A percentile compares a stretch with the other conserved stretches of the same genome.
Conservation (phyloP, 2,888 invertebrate genomes). For the Amiota communis region DNA sequence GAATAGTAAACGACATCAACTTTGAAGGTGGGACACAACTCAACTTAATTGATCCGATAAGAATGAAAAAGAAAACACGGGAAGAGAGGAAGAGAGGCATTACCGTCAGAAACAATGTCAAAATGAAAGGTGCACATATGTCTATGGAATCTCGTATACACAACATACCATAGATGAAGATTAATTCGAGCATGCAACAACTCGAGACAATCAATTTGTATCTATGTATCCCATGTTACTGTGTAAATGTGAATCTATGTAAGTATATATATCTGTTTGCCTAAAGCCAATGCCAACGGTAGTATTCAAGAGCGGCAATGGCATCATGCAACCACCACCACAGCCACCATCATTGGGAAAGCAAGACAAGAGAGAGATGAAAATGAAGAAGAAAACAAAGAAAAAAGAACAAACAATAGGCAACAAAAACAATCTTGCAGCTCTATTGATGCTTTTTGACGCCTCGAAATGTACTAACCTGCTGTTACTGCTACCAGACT, state of each 20-base stretch:
- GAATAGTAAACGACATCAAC: too few relatives aligned
- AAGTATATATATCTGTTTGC: too few relatives aligned
- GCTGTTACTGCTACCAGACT: neutral
- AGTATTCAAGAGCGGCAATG: neutral
- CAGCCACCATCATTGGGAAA: too few relatives aligned
- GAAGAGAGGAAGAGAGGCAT: too few relatives aligned
- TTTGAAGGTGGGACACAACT: too few relatives aligned
- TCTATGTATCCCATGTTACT: too few relatives aligned
- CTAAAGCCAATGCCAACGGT: neutral
- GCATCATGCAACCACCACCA: neutral
- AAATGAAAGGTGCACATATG: too few relatives aligned
- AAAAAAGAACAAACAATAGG: neutral
- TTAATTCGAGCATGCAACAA: slow-evolving; percentile 1
- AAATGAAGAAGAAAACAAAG: neutral
- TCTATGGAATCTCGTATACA: too few relatives aligned
- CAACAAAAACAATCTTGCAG: neutral
- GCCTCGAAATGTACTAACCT: neutral
- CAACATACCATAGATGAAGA: neutral
- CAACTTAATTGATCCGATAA: too few relatives aligned
- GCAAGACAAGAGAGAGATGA: neutral
- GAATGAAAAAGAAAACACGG: too few relatives aligned
- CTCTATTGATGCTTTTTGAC: neutral
- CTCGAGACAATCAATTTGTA: slow-evolving; percentile 1
- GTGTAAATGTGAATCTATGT: too few relatives aligned
- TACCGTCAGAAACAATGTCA: too few relatives aligned